Percentiles rank a stretch among this genome's conserved stretches.
These are phyloP conservation scores for Tachycineta bicolor DNA, from an alignment of 2,113 vertebrate species.

Conservation along the genomic window DNA sequence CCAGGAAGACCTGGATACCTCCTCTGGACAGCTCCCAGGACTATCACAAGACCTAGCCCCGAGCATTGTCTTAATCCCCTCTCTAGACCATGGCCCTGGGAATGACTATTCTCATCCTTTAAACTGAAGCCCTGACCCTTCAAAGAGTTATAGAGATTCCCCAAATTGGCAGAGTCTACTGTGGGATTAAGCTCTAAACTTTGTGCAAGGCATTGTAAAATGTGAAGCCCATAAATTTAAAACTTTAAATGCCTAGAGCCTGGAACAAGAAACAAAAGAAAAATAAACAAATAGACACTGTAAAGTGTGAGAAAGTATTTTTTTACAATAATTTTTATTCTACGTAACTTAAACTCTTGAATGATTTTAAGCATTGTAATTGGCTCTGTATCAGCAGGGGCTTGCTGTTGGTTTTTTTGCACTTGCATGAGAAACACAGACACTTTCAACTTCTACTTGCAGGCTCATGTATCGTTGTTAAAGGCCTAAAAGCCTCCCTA, in stretches of 20 bases:
- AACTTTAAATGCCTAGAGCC: background rate
- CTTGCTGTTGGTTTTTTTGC: background rate
- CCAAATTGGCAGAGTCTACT: background rate
- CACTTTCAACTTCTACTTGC: background rate
- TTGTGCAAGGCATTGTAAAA: background rate
- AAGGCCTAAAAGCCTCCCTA: background rate
- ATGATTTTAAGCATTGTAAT: background rate
- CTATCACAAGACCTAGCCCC: background rate
- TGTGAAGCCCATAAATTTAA: background rate
- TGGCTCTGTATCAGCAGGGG: background rate
- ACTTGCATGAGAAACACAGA: background rate
- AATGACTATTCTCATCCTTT: background rate
- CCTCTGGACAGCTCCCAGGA: background rate
- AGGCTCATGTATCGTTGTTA: rapidly evolving
- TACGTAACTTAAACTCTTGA: background rate
- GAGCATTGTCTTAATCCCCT: background rate
- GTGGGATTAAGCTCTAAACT: background rate
- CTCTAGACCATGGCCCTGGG: background rate
- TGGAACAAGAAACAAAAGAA: background rate
- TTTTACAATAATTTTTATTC: background rate
- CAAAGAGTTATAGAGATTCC: background rate
- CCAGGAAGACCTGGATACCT: background rate
- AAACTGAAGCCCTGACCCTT: background rate
- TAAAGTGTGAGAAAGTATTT: background rate
- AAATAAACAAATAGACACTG: background rate